Conservation (phyloP, 2,888 invertebrate species). For the Mylabris sibirica region DNA sequence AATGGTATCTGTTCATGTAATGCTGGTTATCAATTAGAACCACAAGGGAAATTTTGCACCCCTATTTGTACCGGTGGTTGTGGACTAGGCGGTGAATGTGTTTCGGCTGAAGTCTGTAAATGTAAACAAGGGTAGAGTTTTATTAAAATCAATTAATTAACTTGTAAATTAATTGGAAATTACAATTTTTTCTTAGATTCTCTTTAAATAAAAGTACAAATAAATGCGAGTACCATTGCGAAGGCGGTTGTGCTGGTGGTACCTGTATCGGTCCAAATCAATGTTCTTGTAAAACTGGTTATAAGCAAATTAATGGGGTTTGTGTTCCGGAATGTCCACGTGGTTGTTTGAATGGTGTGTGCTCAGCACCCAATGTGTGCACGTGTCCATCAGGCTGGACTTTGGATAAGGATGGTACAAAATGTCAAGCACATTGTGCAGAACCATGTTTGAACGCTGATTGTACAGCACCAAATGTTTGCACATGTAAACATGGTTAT, state of each 20-base stretch:
- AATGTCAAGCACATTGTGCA: conserved; percentile 60
- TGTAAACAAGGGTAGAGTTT: conserved; percentile 64
- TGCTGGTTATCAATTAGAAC: conserved; percentile 66
- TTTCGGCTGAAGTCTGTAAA: conserved; percentile 66
- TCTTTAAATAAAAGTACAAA: conserved; percentile 56
- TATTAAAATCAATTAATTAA: too few species aligned
- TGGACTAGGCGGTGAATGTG: conserved; percentile 65
- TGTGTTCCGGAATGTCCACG: conserved; percentile 58
- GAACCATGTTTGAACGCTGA: conserved; percentile 66
- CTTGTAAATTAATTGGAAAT: too few species aligned
- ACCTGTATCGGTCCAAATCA: conserved; percentile 62
- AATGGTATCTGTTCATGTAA: conserved; percentile 71
- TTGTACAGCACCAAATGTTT: conserved; percentile 59
- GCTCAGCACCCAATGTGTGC: conserved; percentile 65
- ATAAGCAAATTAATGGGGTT: conserved; percentile 44
- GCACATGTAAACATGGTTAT: conserved; percentile 61
- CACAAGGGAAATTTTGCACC: conserved; percentile 67
- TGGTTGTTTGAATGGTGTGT: conserved; percentile 64
- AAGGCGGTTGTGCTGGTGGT: conserved; percentile 59
- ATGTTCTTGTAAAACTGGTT: conserved; percentile 63
- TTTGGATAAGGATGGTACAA: conserved; percentile 45
- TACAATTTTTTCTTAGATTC: conserved; percentile 59
- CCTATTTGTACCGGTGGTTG: conserved; percentile 68
- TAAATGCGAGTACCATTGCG: conserved; percentile 55
- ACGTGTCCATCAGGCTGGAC: conserved; percentile 61